Evolutionary conservation across 92 coral and sea anemone genomes (phyloP).

Genomic region (Epizoanthus rinbou): DNA sequence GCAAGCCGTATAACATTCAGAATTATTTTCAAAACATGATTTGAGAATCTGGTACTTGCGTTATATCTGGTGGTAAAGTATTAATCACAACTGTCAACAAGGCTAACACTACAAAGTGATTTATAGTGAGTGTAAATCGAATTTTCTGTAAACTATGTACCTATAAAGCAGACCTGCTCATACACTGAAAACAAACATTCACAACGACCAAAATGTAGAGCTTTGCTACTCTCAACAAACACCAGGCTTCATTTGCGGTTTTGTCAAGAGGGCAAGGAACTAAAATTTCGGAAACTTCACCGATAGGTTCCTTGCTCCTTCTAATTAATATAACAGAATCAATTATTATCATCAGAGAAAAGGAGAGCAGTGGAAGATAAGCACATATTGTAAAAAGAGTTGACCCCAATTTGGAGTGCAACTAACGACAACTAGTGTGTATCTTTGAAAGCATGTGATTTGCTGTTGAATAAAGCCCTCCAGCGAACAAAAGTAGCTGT

Average conservation of each 20-base stretch:
- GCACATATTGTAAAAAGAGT: constrained; percentile 52
- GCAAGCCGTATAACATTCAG: too few relatives aligned
- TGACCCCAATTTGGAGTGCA: constrained; percentile 61
- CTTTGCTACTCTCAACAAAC: neutral
- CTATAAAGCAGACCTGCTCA: neutral
- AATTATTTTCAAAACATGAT: too few relatives aligned
- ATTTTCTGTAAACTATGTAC: constrained; percentile 19
- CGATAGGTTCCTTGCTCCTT: constrained; percentile 31
- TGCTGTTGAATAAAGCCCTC: constrained; percentile 42
- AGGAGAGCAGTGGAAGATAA: constrained; percentile 50
- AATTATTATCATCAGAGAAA: constrained; percentile 60
- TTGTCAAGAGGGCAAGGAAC: constrained; percentile 28
- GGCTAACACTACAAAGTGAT: too few relatives aligned
- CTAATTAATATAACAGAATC: constrained; percentile 65
- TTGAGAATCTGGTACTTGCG: too few relatives aligned
- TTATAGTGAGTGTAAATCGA: constrained; percentile 20
- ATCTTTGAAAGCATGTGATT: constrained; percentile 37
- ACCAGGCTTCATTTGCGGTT: constrained; percentile 17
- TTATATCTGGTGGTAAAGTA: too few relatives aligned
- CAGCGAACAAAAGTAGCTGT: constrained; percentile 27
- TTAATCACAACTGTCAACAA: too few relatives aligned
- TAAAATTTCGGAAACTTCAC: constrained; percentile 16
- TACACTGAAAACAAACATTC: constrained; percentile 19
- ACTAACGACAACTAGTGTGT: constrained; percentile 12
- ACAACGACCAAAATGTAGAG: constrained; percentile 4